Percentiles rank a stretch among this genome's conserved stretches.
These are phyloP conservation scores for Acanthosoma haemorrhoidale DNA, from an alignment of 2,888 invertebrate genomes.

Conservation along the genomic window DNA sequence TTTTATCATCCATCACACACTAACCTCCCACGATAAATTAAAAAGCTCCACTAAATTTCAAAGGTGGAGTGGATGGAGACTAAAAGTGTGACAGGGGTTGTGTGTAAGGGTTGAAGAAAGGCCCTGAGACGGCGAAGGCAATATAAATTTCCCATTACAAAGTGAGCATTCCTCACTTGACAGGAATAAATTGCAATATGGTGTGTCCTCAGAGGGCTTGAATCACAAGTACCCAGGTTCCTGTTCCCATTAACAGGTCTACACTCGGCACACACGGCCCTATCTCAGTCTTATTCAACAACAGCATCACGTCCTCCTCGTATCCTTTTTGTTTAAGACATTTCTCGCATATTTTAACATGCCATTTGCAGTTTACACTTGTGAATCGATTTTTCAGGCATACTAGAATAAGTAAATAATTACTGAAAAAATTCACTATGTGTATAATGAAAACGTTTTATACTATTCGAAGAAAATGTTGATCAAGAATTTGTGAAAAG, in stretches of 20 bases:
- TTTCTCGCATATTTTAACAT: too few species aligned
- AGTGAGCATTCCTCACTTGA: constrained; percentile 22
- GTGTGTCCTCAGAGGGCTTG: background rate
- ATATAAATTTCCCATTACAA: constrained; percentile 25
- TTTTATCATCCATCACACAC: too few species aligned
- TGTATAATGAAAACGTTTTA: too few species aligned
- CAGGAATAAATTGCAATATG: constrained; percentile 27
- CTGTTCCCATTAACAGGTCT: background rate
- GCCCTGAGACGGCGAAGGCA: background rate
- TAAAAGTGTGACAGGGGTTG: background rate
- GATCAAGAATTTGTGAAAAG: too few species aligned
- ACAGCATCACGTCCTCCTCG: background rate
- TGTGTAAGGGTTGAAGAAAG: background rate
- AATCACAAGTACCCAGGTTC: constrained; percentile 23
- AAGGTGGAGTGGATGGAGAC: background rate
- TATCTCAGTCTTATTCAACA: background rate
- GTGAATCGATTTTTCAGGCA: too few species aligned
- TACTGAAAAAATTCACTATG: too few species aligned
- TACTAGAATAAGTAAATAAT: too few species aligned
- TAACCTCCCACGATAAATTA: background rate
- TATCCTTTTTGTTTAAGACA: background rate
- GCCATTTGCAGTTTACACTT: too few species aligned
- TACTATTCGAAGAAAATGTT: too few species aligned
- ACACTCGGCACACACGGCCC: too few species aligned
- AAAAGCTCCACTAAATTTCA: background rate